Evolutionary conservation across 2,797 vertebrate species (phyloP).

Genomic region (Ptychobarbus kaznakovi): DNA sequence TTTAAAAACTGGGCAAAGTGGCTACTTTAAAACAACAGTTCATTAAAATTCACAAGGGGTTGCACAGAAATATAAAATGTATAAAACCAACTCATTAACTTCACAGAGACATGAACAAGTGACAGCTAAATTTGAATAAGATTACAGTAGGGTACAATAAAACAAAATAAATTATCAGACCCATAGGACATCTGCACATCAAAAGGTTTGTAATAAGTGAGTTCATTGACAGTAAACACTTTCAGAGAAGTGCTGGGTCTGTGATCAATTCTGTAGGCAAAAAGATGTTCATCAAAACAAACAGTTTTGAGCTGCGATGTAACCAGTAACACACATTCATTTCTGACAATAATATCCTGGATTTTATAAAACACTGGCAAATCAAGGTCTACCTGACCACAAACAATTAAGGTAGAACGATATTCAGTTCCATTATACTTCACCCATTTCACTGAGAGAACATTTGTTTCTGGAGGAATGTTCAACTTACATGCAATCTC

Average conservation of each 20-base stretch:
- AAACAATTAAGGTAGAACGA: too few species aligned
- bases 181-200: not conserved
- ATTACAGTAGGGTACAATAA: not conserved
- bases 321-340: slow-evolving; percentile 4
- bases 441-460: too few species aligned
- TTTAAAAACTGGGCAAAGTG: not conserved
- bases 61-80: not conserved
- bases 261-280: not conserved
- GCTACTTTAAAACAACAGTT: not conserved
- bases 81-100: not conserved
- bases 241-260: not conserved
- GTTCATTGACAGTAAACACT: not conserved
- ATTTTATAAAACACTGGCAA: not conserved
- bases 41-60: not conserved
- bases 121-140: not conserved
- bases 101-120: not conserved
- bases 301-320: not conserved
- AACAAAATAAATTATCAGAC: not conserved
- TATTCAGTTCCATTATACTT: too few species aligned
- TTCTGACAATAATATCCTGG: not conserved
- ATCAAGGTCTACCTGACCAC: too few species aligned
- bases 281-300: not conserved
- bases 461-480: too few species aligned
- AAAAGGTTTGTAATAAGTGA: not conserved
- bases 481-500: too few species aligned